These are phyloP conservation scores for Oreortyx pictus DNA, from an alignment of 2,797 vertebrate genomes.

Conservation along the genomic window DNA sequence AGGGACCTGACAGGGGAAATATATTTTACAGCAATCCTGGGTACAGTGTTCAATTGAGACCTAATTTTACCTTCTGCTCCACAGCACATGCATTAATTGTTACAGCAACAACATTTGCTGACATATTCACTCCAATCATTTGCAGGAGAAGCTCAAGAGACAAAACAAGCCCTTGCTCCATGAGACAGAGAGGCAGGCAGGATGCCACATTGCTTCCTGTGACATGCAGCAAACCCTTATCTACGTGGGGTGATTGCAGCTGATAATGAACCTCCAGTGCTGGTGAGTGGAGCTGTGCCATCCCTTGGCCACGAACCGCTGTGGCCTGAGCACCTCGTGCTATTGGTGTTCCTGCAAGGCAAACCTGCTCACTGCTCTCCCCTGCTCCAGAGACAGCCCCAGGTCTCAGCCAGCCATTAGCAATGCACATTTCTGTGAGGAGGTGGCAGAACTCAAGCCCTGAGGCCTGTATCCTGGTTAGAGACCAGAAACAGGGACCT, in stretches of 20 bases:
- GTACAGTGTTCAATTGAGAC: not conserved
- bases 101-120: conserved; percentile 13
- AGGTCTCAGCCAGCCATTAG: not conserved
- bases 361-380: fast-evolving
- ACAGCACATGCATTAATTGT: not conserved
- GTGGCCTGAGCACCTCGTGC: not conserved
- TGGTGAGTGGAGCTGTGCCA: fast-evolving
- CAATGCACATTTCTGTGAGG: not conserved
- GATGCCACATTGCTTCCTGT: conserved; percentile 36
- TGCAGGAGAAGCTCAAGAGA: conserved; percentile 20
- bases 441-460: not conserved
- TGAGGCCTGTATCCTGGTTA: not conserved
- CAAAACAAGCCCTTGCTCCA: conserved; percentile 22
- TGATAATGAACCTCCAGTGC: not conserved
- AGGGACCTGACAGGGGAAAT: conserved; percentile 34
- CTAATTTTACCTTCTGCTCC: not conserved
- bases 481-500: not conserved
- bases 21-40: not conserved
- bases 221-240: not conserved
- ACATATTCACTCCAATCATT: not conserved
- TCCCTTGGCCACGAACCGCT: not conserved
- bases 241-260: not conserved
- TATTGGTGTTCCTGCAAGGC: not conserved
- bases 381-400: not conserved
- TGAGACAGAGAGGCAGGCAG: conserved; percentile 20